Conservation (phyloP, 2,797 vertebrate species). For the Oryzias sinensis region DNA sequence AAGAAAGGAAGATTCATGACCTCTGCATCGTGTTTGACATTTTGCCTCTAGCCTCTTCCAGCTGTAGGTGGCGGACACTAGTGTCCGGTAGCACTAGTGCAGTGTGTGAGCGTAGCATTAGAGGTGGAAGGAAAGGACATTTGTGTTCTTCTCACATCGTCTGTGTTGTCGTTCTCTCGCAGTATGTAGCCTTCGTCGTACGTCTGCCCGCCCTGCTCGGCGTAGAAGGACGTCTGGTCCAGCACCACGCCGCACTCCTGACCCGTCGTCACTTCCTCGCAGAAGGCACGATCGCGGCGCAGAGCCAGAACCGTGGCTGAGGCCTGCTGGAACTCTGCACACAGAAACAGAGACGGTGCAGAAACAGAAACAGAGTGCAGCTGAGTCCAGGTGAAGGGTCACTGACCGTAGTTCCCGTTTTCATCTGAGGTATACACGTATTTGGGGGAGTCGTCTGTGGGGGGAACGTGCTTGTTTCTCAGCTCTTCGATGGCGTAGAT, state of each 20-base stretch:
- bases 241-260: constrained; percentile 94
- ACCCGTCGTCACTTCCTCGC: constrained; percentile 87
- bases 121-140: neutral
- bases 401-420: constrained; percentile 82
- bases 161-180: constrained; percentile 82
- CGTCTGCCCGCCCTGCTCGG: constrained; percentile 96
- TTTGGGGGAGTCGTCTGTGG: constrained; percentile 87
- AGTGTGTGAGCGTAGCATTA: no score
- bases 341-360: neutral
- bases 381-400: neutral
- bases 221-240: constrained; percentile 93
- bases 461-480: constrained; percentile 77
- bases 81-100: no score
- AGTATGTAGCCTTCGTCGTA: constrained; percentile 95
- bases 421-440: constrained; percentile 84
- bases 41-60: no score
- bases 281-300: constrained; percentile 88
- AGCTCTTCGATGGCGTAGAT: constrained; percentile 98
- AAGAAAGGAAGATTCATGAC: no score
- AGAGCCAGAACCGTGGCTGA: constrained; percentile 87
- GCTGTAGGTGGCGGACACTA: no score
- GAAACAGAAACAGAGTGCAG: neutral
- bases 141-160: constrained; percentile 83
- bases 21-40: no score
- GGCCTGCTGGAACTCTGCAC: constrained; percentile 76